Evolutionary conservation across 2,113 vertebrate genomes (phyloP).

Genomic region (Psittacula cyanocephala): DNA sequence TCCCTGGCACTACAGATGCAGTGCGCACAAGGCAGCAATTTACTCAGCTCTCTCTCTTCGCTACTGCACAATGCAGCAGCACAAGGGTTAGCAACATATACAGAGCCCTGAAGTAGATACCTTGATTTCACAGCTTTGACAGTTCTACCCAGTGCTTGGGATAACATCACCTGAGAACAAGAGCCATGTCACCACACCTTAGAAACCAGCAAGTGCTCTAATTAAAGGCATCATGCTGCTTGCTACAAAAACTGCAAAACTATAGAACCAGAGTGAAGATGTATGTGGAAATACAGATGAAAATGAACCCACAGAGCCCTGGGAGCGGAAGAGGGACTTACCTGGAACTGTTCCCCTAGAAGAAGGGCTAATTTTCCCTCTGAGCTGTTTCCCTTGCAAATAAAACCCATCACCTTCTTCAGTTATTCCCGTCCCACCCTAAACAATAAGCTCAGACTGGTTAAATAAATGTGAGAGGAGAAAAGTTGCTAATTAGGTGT

Average conservation of each 20-base stretch:
- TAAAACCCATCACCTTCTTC: background rate
- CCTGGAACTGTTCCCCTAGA: background rate
- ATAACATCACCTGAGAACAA: background rate
- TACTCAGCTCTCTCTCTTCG: background rate
- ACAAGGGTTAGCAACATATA: background rate
- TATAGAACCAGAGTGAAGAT: background rate
- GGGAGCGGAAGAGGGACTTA: background rate
- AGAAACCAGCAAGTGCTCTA: background rate
- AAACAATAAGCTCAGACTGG: background rate
- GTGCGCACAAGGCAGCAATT: background rate
- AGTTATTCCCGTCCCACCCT: background rate
- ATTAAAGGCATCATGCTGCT: background rate
- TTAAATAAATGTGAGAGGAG: background rate
- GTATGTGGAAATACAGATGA: background rate
- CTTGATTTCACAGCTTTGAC: background rate
- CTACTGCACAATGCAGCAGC: background rate
- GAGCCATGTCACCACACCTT: background rate
- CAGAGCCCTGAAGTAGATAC: background rate
- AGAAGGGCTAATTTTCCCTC: background rate
- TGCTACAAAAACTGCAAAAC: background rate
- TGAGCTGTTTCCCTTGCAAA: background rate
- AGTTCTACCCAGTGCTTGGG: background rate
- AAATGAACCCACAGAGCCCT: background rate
- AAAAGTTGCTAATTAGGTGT: background rate
- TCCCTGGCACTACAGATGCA: background rate